These are phyloP conservation scores for Cephus rjabovi DNA, from an alignment of 2,888 invertebrate genomes.

Conservation along the genomic window DNA sequence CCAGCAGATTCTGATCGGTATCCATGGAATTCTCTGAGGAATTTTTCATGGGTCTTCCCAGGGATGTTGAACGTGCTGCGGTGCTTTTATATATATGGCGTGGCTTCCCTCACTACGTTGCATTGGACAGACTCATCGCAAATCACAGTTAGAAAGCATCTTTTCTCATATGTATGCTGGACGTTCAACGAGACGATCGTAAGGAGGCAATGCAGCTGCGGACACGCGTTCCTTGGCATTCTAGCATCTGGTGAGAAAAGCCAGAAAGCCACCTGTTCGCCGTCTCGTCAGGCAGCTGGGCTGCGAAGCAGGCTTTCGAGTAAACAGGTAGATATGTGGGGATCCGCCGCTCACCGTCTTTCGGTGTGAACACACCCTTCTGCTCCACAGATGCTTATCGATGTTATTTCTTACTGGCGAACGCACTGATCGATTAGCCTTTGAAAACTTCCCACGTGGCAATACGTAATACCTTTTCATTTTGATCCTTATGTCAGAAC, in stretches of 20 bases:
- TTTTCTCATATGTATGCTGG: not conserved
- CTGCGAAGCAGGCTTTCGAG: slow-evolving; percentile 14
- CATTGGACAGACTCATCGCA: not conserved
- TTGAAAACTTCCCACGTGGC: not conserved
- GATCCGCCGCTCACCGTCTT: slow-evolving; percentile 21
- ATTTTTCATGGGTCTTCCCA: not conserved
- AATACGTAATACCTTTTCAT: not conserved
- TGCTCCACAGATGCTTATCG: not conserved
- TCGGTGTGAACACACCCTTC: not conserved
- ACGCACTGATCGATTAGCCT: not conserved
- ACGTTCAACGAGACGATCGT: slow-evolving; percentile 7
- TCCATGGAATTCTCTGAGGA: not conserved
- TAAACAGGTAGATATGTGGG: slow-evolving; percentile 12
- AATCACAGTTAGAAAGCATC: not conserved
- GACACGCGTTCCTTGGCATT: slow-evolving; percentile 26
- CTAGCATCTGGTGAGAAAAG: slow-evolving; percentile 44
- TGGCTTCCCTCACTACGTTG: not conserved
- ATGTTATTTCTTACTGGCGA: not conserved
- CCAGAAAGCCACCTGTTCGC: slow-evolving; percentile 45
- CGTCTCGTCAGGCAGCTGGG: slow-evolving; percentile 45
- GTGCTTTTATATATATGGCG: slow-evolving; percentile 1
- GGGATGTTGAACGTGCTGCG: not conserved
- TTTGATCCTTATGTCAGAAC: not conserved
- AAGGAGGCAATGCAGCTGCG: slow-evolving; percentile 35
- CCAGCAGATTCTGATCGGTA: not conserved